A percentile compares a stretch with the other conserved stretches of the same genome.
Evolutionary conservation across 2,113 vertebrate species (phyloP).

Genomic region (Tauraco erythrolophus): DNA sequence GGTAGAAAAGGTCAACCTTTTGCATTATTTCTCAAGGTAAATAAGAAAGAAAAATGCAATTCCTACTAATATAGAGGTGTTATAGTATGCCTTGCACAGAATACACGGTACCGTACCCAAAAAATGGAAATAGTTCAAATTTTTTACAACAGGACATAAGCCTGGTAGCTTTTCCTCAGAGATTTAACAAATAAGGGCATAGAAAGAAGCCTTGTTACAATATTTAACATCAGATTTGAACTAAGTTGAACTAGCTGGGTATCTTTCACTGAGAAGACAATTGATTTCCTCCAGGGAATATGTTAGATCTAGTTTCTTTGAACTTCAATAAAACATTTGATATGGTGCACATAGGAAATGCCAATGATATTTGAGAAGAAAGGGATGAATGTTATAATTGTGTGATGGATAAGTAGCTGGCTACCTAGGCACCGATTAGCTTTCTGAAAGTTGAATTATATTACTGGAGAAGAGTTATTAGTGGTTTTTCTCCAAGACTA

Average conservation of each 20-base stretch:
- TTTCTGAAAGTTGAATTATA: neutral
- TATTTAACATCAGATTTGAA: neutral
- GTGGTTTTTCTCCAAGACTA: neutral
- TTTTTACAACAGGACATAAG: neutral
- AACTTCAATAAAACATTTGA: neutral
- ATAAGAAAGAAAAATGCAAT: neutral
- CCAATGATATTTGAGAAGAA: neutral
- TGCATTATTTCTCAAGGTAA: neutral
- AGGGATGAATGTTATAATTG: neutral
- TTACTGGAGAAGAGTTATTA: neutral
- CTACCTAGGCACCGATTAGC: neutral
- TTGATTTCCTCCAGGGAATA: neutral
- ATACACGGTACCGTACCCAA: rapidly evolving
- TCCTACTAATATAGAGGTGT: neutral
- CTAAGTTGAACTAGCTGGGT: neutral
- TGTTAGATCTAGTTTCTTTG: neutral
- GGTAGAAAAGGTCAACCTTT: neutral
- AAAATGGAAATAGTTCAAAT: neutral
- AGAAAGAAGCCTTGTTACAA: neutral
- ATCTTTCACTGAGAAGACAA: neutral
- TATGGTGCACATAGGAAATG: neutral
- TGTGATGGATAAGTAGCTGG: neutral
- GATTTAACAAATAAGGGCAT: neutral
- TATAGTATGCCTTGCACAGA: neutral
- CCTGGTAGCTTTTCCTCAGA: neutral